Percentiles rank a stretch among this genome's conserved stretches.
Conservation (phyloP, 2,113 vertebrate species). For the Morone chrysops region DNA sequence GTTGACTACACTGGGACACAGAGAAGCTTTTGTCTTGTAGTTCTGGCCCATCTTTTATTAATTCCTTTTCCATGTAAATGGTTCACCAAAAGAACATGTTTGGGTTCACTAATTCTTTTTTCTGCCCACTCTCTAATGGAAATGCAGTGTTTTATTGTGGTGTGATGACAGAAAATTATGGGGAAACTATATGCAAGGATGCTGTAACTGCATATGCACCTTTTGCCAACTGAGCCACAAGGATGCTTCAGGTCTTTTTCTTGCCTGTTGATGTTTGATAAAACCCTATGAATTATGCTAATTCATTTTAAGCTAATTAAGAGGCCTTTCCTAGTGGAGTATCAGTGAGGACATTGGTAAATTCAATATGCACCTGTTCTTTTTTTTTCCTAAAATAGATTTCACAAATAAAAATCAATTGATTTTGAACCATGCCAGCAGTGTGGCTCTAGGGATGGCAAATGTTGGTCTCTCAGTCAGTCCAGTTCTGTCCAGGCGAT, state of each 20-base stretch:
- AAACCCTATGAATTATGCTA: constrained; percentile 13
- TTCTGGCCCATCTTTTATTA: constrained; percentile 52
- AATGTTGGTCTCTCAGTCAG: too few relatives aligned
- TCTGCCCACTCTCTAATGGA: constrained; percentile 9
- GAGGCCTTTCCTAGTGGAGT: neutral
- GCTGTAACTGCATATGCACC: constrained; percentile 4
- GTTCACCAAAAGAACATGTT: constrained; percentile 31
- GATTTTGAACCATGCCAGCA: neutral
- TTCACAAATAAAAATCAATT: neutral
- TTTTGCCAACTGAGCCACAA: constrained; percentile 39
- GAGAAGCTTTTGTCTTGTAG: constrained; percentile 53
- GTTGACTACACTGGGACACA: constrained; percentile 17
- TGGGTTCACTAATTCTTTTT: constrained; percentile 19
- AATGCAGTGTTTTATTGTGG: constrained; percentile 12
- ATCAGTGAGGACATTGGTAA: neutral
- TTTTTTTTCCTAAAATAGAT: neutral
- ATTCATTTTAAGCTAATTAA: constrained; percentile 31
- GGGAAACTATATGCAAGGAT: constrained; percentile 5
- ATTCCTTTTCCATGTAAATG: constrained; percentile 38
- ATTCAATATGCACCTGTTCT: neutral
- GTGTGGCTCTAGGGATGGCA: neutral
- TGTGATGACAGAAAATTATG: constrained; percentile 28
- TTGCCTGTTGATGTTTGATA: constrained; percentile 19
- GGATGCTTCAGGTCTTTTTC: constrained; percentile 19
- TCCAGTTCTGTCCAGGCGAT: neutral